These are phyloP conservation scores for Epirrhoe tristata DNA, from an alignment of 2,888 invertebrate species.

Conservation along the genomic window DNA sequence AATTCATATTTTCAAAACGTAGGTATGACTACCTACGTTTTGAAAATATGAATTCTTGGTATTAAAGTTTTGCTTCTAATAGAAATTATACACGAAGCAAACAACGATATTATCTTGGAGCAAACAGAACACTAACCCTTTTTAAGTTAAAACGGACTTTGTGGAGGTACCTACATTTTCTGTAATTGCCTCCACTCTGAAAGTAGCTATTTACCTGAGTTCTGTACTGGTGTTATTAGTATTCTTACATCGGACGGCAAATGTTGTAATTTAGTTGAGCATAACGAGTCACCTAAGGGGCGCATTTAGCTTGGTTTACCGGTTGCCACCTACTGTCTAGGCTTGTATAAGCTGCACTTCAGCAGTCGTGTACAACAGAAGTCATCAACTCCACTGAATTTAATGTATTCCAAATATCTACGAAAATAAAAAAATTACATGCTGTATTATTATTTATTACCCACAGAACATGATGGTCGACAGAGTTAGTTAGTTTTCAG, in stretches of 20 bases:
- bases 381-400: neutral
- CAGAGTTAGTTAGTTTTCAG: no score
- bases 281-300: conserved; percentile 74
- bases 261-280: conserved; percentile 69
- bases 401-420: neutral
- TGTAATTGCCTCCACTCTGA: conserved; percentile 46
- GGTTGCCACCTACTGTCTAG: conserved; percentile 3
- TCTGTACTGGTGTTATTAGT: conserved; percentile 55
- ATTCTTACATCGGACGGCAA: conserved; percentile 62
- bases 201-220: conserved; percentile 48
- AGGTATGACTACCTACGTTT: no score
- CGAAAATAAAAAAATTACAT: neutral
- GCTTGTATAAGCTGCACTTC: neutral
- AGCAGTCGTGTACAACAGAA: neutral
- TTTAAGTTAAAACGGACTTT: conserved; percentile 28
- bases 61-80: neutral
- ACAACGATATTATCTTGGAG: conserved; percentile 26
- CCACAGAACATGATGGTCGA: no score
- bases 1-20: no score
- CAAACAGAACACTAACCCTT: conserved; percentile 22
- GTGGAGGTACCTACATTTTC: conserved; percentile 36
- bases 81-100: conserved; percentile 25
- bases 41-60: no score
- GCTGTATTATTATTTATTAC: no score
- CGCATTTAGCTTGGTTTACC: conserved; percentile 25